These are phyloP conservation scores for Scrobipalpa atriplicella DNA, from an alignment of 2,888 invertebrate species.

Conservation along the genomic window DNA sequence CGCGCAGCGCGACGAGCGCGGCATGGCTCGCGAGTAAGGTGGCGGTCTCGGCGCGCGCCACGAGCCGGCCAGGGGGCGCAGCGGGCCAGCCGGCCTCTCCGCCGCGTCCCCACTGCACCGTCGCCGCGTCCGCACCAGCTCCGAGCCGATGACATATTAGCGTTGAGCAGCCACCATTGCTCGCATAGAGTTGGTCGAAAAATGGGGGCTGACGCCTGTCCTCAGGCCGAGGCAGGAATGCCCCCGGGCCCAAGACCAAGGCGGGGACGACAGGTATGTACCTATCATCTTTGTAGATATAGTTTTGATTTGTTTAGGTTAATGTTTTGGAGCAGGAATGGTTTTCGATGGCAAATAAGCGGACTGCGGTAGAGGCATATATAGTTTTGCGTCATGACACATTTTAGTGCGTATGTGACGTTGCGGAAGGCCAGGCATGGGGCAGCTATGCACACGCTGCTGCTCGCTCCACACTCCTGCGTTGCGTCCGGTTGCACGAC, in stretches of 20 bases:
- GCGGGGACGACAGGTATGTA: conserved; percentile 88
- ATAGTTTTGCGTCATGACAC: conserved; percentile 53
- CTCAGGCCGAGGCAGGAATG: conserved; percentile 97
- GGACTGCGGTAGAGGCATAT: conserved; percentile 35
- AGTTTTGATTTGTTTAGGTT: background rate
- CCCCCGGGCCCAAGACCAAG: conserved; percentile 89
- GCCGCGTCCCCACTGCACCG: conserved; percentile 65
- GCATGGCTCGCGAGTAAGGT: conserved; percentile 61
- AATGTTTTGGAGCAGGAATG: background rate
- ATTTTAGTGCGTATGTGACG: conserved; percentile 33
- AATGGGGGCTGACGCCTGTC: conserved; percentile 99
- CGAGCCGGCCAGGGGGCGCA: conserved; percentile 74
- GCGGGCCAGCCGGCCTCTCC: conserved; percentile 70
- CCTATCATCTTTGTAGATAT: conserved; percentile 33
- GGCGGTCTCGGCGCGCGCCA: conserved; percentile 62
- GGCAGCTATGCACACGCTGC: conserved; percentile 44
- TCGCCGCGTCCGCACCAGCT: conserved; percentile 49
- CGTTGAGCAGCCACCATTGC: conserved; percentile 94
- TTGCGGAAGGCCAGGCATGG: conserved; percentile 42
- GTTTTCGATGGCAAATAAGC: conserved; percentile 54
- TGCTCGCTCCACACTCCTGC: conserved; percentile 39
- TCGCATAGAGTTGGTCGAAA: conserved; percentile 98
- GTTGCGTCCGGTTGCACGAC: background rate
- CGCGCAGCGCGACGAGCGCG: conserved; percentile 46
- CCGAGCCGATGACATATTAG: conserved; percentile 78